Evolutionary conservation across 2,113 vertebrate genomes (phyloP).

Genomic region (Lonchura striata): DNA sequence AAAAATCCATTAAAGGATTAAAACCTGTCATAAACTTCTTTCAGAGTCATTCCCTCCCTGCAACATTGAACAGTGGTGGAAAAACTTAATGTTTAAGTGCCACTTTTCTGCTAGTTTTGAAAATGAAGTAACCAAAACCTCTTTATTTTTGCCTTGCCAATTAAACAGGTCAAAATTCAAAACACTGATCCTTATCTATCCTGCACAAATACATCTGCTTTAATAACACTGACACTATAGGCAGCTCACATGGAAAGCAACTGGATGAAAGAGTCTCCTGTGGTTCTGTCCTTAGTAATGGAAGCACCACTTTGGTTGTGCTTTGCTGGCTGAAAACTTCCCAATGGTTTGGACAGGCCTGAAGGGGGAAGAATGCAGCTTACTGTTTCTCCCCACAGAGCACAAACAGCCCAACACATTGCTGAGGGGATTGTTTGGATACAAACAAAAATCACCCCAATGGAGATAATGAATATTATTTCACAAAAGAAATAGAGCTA

Average conservation of each 20-base stretch:
- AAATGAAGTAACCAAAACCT: not conserved
- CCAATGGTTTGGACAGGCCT: not conserved
- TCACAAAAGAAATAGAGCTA: not conserved
- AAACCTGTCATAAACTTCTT: not conserved
- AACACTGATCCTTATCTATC: not conserved
- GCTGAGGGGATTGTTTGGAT: not conserved
- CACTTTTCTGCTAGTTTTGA: not conserved
- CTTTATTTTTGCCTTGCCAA: not conserved
- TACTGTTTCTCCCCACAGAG: not conserved
- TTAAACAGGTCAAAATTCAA: not conserved
- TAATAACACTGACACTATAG: not conserved
- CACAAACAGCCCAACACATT: not conserved
- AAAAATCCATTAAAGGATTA: constrained; percentile 35
- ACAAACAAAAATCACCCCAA: not conserved
- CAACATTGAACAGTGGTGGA: not conserved
- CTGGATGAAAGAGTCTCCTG: not conserved
- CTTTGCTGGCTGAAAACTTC: not conserved
- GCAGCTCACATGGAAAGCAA: not conserved
- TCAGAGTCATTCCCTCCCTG: not conserved
- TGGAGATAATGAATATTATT: not conserved
- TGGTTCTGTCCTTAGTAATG: not conserved
- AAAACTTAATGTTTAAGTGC: not conserved
- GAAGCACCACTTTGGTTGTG: not conserved
- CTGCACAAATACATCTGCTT: not conserved
- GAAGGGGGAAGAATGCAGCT: not conserved